These are phyloP conservation scores for Hoplodrina blanda DNA, from an alignment of 2,888 invertebrate genomes.

Conservation along the genomic window DNA sequence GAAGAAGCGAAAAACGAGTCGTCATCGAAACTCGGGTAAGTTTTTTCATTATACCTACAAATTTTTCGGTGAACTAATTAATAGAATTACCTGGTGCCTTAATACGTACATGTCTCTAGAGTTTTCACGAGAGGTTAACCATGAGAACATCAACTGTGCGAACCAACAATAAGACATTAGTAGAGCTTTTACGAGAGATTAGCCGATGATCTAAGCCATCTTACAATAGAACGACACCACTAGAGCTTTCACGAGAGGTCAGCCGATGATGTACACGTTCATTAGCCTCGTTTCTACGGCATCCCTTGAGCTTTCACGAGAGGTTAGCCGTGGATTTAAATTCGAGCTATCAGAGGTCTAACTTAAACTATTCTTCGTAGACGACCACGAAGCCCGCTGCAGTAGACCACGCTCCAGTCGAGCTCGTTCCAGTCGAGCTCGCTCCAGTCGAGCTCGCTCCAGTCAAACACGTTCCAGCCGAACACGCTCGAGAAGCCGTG, in stretches of 20 bases:
- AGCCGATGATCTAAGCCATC: neutral
- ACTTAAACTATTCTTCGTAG: conserved; percentile 6
- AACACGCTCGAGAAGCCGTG: conserved; percentile 6
- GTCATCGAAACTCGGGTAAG: too few species aligned
- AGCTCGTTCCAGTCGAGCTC: neutral
- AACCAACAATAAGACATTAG: too few species aligned
- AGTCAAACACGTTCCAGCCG: too few species aligned
- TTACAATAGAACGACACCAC: neutral
- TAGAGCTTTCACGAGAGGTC: conserved; percentile 11
- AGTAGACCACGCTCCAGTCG: neutral
- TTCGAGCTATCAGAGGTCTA: neutral
- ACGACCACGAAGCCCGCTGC: neutral
- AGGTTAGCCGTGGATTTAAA: conserved; percentile 9
- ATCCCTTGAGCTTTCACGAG: conserved; percentile 11
- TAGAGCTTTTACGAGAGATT: too few species aligned
- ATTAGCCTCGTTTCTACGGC: neutral
- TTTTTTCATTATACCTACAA: too few species aligned
- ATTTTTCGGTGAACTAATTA: too few species aligned
- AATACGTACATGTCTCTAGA: conserved; percentile 8
- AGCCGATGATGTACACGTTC: conserved; percentile 8
- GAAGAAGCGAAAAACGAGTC: too few species aligned
- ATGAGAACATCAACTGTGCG: too few species aligned
- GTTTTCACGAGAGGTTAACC: too few species aligned
- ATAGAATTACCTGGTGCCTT: too few species aligned
- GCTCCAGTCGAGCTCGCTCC: too few species aligned